phyloP scores from a whole-genome alignment of 2,113 vertebrate genomes.

The Colossoma macropomum region DNA sequence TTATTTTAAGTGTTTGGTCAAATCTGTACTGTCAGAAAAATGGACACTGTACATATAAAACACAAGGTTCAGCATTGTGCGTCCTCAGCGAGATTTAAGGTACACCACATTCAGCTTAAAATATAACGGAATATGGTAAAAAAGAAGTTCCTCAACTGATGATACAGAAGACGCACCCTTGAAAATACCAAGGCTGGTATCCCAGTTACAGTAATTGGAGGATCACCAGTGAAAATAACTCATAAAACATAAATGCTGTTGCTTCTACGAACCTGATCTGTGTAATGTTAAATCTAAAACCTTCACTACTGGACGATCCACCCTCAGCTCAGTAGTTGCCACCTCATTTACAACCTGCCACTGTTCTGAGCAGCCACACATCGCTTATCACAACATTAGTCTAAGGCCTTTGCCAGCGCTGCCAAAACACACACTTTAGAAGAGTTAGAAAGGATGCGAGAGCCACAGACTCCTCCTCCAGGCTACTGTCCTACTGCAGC shows the following conservation, averaged over 20 bases:
- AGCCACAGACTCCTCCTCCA: constrained; percentile 25
- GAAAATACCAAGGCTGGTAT: too few species aligned
- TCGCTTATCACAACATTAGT: constrained; percentile 53
- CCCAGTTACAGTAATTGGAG: too few species aligned
- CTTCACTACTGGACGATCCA: background rate
- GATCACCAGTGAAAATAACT: too few species aligned
- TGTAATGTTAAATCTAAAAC: background rate
- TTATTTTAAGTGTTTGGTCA: too few species aligned
- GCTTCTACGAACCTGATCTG: background rate
- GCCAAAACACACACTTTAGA: constrained; percentile 52
- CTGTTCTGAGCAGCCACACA: constrained; percentile 9
- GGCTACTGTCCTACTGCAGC: constrained; percentile 47
- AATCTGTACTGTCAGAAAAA: too few species aligned
- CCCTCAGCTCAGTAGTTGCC: constrained; percentile 7
- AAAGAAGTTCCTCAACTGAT: too few species aligned
- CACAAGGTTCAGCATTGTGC: too few species aligned
- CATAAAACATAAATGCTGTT: background rate
- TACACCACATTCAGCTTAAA: too few species aligned
- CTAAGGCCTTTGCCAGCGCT: constrained; percentile 26
- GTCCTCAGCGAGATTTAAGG: too few species aligned
- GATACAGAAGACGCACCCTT: too few species aligned
- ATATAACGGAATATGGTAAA: too few species aligned
- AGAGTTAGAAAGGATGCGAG: constrained; percentile 43
- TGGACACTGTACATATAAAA: too few species aligned
- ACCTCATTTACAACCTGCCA: constrained; percentile 10